Percentiles rank a stretch among this genome's conserved stretches.
Conservation (phyloP, 2,797 vertebrate species). For the Rhincodon typus region DNA sequence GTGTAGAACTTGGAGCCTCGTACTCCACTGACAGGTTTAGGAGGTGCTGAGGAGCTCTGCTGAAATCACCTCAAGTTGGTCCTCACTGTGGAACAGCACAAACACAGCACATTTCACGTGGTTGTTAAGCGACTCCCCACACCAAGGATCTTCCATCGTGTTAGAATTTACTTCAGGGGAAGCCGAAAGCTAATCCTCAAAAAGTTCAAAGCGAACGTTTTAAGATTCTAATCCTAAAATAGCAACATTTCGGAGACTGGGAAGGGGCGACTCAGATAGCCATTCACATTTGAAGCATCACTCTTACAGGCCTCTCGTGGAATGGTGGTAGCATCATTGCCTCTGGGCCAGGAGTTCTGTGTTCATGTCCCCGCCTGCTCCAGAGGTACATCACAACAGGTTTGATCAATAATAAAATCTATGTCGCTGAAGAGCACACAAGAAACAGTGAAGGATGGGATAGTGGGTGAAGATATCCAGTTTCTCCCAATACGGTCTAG, state of each 20-base stretch:
- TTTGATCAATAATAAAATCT: too few relatives aligned
- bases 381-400: too few relatives aligned
- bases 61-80: not conserved
- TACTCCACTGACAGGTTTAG: not conserved
- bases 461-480: too few relatives aligned
- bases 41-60: not conserved
- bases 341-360: too few relatives aligned
- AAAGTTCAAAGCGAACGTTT: not conserved
- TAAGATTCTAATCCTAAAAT: too few relatives aligned
- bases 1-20: not conserved
- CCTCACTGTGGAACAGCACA: not conserved
- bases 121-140: not conserved
- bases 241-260: too few relatives aligned
- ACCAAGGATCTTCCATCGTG: not conserved
- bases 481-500: not conserved
- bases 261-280: not conserved
- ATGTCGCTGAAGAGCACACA: too few relatives aligned
- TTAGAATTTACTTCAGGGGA: not conserved
- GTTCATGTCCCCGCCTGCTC: too few relatives aligned
- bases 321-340: too few relatives aligned
- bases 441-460: too few relatives aligned
- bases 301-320: too few relatives aligned
- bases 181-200: not conserved
- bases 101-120: not conserved
- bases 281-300: not conserved